A percentile compares a stretch with the other conserved stretches of the same genome.
Conservation (phyloP, 2,888 invertebrate species). For the Mamestra brassicae region DNA sequence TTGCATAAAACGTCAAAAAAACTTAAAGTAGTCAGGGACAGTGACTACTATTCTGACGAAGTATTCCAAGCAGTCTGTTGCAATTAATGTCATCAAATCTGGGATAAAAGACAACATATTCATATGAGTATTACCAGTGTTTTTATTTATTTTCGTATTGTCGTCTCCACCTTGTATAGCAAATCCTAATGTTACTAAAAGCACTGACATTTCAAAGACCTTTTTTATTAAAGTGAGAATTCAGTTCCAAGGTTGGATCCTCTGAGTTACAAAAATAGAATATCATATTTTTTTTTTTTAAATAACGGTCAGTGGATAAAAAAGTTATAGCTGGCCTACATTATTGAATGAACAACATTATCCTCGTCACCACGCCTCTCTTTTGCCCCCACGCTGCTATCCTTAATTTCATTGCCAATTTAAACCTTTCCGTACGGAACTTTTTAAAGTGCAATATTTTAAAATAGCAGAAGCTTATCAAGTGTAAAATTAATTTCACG, state of each 20-base stretch:
- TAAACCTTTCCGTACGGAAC: slow-evolving; percentile 43
- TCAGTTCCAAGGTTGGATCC: background rate
- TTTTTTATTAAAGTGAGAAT: background rate
- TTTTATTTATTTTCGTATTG: too few relatives aligned
- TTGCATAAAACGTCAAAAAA: too few relatives aligned
- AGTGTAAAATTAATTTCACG: slow-evolving; percentile 83
- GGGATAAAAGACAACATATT: too few relatives aligned
- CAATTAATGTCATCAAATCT: too few relatives aligned
- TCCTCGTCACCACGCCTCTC: slow-evolving; percentile 1
- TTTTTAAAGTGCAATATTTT: slow-evolving; percentile 61
- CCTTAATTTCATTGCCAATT: slow-evolving; percentile 54
- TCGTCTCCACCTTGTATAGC: too few relatives aligned
- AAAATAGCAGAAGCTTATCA: slow-evolving; percentile 75
- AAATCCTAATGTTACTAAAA: background rate
- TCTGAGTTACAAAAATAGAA: slow-evolving; percentile 6
- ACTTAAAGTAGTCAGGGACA: too few relatives aligned
- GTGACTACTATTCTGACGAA: too few relatives aligned
- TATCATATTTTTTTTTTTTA: background rate
- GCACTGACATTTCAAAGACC: slow-evolving; percentile 2
- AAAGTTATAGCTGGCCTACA: slow-evolving; percentile 15
- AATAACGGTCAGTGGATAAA: background rate
- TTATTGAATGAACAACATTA: slow-evolving; percentile 41
- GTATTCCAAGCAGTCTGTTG: too few relatives aligned
- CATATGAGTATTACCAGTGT: too few relatives aligned
- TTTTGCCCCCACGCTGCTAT: slow-evolving; percentile 7